Evolutionary conservation across 2,113 vertebrate species (phyloP).

Genomic region (Plectropomus leopardus): DNA sequence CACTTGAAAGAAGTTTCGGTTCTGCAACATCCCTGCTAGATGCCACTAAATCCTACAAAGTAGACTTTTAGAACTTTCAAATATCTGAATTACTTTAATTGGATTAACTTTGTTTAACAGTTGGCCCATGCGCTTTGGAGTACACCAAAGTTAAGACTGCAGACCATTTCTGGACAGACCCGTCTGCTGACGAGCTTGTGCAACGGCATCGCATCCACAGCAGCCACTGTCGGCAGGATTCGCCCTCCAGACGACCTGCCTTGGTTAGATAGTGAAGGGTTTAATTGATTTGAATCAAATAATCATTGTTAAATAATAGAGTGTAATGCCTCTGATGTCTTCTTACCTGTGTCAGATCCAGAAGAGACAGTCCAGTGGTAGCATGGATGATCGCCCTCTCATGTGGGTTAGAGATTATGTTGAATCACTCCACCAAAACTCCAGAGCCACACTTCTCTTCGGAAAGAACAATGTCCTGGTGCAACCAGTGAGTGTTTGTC

Average conservation of each 20-base stretch:
- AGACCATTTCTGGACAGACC: constrained; percentile 99
- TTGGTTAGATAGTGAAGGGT: constrained; percentile 66
- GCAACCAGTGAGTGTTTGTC: constrained; percentile 89
- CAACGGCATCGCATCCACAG: constrained; percentile 98
- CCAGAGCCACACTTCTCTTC: constrained; percentile 93
- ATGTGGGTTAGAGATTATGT: constrained; percentile 95
- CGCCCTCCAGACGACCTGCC: constrained; percentile 92
- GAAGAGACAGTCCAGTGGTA: constrained; percentile 97
- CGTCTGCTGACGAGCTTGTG: constrained; percentile 95
- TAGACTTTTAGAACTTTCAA: not conserved
- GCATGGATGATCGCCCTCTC: constrained; percentile 94
- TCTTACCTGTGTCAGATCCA: constrained; percentile 88
- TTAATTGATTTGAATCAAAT: not conserved
- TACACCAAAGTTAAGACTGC: constrained; percentile 99
- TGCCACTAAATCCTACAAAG: too few relatives aligned
- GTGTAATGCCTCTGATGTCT: not conserved
- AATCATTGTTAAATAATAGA: not conserved
- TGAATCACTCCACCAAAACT: constrained; percentile 97
- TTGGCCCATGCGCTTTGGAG: constrained; percentile 96
- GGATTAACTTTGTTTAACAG: constrained; percentile 72
- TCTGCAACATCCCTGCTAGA: too few relatives aligned
- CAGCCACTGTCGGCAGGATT: constrained; percentile 94
- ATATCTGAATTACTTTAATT: not conserved
- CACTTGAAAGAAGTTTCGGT: too few relatives aligned
- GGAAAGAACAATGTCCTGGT: constrained; percentile 99